These are phyloP conservation scores for Chrysaora quinquecirrha DNA, from an alignment of 30 jellyfish, hydroid and myxozoan species.

Conservation along the genomic window DNA sequence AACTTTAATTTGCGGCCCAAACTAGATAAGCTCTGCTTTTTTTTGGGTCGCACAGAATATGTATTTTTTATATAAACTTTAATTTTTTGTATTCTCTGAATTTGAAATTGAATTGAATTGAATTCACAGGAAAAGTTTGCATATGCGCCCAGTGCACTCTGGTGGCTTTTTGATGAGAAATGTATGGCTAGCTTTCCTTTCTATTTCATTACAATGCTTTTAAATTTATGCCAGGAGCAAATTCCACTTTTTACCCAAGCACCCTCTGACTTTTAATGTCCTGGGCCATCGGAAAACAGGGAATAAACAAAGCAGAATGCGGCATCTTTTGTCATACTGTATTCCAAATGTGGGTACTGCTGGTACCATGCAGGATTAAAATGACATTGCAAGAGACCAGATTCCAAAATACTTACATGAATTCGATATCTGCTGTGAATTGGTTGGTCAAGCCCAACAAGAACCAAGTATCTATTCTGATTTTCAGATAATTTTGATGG, in stretches of 20 bases:
- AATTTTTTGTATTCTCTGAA: no score
- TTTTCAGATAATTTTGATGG: neutral
- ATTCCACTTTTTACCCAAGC: conserved; percentile 27
- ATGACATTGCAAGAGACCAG: conserved; percentile 23
- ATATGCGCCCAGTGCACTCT: conserved; percentile 5
- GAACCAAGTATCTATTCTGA: conserved; percentile 21
- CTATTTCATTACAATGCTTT: neutral
- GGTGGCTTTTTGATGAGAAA: conserved; percentile 25
- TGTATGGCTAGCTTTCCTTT: conserved; percentile 30
- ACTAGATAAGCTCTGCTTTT: no score
- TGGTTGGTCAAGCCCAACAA: conserved; percentile 24
- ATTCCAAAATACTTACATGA: neutral
- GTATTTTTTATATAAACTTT: no score
- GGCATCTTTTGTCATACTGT: conserved; percentile 27
- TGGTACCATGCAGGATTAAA: conserved; percentile 32
- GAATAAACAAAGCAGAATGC: conserved; percentile 30
- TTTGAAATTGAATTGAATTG: no score
- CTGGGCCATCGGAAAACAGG: conserved; percentile 13
- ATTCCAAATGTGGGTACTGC: conserved; percentile 33
- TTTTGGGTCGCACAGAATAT: no score
- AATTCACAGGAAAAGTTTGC: conserved; percentile 7
- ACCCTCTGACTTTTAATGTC: conserved; percentile 10
- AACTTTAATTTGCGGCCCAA: no score
- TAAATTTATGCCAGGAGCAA: conserved; percentile 24
- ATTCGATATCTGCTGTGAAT: conserved; percentile 28